These are phyloP conservation scores for Apamea crenata DNA, from an alignment of 2,888 invertebrate genomes.

Conservation along the genomic window DNA sequence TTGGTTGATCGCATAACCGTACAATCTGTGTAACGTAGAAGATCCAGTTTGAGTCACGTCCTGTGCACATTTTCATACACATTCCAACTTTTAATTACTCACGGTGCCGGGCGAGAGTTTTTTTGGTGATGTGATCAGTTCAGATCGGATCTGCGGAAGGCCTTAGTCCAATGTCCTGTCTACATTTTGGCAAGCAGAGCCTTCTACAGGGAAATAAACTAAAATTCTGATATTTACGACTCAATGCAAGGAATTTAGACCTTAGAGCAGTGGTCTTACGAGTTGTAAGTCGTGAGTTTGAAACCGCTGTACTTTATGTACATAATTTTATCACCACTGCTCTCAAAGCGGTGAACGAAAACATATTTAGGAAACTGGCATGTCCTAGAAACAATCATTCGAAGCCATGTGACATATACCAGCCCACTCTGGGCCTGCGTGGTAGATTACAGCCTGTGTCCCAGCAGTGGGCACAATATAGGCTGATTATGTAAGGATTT, in stretches of 20 bases:
- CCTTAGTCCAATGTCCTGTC: background rate
- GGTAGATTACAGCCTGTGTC: background rate
- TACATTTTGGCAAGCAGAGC: background rate
- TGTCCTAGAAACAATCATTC: background rate
- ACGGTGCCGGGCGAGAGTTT: background rate
- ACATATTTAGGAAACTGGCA: background rate
- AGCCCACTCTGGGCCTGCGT: background rate
- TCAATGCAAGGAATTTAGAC: background rate
- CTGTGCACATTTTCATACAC: background rate
- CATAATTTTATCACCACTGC: background rate
- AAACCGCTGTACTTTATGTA: background rate
- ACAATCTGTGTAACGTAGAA: background rate
- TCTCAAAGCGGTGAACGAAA: background rate
- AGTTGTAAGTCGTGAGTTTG: background rate
- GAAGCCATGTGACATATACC: background rate
- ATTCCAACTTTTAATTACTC: background rate
- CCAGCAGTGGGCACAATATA: background rate
- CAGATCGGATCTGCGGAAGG: background rate
- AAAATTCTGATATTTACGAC: background rate
- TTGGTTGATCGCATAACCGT: background rate
- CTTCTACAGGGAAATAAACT: background rate
- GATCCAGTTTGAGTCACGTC: no score
- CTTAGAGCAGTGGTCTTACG: background rate
- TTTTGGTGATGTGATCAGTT: background rate
- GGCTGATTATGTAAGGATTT: background rate